phyloP scores from a whole-genome alignment of 2,888 invertebrate genomes.

The Notocelia uddmanniana region DNA sequence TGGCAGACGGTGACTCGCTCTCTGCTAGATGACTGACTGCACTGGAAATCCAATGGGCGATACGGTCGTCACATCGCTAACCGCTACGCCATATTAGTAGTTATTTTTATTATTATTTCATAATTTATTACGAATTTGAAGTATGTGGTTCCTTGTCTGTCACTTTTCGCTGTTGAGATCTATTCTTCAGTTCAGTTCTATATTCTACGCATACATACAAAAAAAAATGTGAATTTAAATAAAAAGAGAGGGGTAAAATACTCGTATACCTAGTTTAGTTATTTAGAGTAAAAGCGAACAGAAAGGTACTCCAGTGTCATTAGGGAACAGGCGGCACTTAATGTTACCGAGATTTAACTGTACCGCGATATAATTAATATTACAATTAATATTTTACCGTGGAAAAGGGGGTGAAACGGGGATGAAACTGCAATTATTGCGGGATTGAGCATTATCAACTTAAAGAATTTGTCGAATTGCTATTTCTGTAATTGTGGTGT shows the following conservation, averaged over 20 bases:
- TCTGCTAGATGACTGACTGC: no score
- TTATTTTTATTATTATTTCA: no score
- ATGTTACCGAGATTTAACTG: constrained; percentile 64
- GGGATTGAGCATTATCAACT: constrained; percentile 25
- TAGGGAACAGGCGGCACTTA: constrained; percentile 68
- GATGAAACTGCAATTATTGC: constrained; percentile 33
- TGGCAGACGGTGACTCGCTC: no score
- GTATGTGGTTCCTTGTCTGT: no score
- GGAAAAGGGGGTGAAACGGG: background rate
- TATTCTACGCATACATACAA: background rate
- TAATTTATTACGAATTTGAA: no score
- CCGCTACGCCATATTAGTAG: no score
- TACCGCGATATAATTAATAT: constrained; percentile 51
- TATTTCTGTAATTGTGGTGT: constrained; percentile 23
- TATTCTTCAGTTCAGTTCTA: no score
- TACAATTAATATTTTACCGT: constrained; percentile 53
- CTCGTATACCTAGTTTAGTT: constrained; percentile 4
- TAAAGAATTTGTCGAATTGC: constrained; percentile 31
- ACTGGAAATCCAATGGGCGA: no score
- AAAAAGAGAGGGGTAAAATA: background rate
- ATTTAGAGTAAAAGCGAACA: constrained; percentile 11
- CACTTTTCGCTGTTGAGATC: no score
- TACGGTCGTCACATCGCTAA: no score
- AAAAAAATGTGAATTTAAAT: background rate
- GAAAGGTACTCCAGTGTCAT: constrained; percentile 61